Evolutionary conservation across 1,140 invertebrate species (phyloP).

Genomic region (Lanistes nyassanus): DNA sequence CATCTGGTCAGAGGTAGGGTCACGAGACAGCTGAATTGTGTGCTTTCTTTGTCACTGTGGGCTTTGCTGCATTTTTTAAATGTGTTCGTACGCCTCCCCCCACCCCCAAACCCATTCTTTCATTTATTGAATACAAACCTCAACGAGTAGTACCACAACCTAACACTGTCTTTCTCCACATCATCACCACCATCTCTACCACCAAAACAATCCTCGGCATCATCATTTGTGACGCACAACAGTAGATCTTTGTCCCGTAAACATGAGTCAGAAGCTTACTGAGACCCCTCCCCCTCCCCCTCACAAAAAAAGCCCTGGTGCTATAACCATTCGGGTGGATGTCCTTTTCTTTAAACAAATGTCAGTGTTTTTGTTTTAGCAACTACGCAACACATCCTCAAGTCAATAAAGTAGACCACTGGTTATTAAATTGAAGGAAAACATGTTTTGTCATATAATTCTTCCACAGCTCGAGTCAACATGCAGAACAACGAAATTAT

Average conservation of each 20-base stretch:
- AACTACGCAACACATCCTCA: too few species aligned
- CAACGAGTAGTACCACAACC: too few species aligned
- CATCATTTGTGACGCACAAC: background rate
- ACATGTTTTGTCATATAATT: background rate
- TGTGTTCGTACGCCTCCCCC: too few species aligned
- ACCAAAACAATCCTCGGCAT: background rate
- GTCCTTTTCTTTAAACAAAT: background rate
- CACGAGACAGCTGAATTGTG: background rate
- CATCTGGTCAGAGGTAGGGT: constrained; percentile 48
- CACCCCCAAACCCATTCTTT: too few species aligned
- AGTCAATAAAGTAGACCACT: background rate
- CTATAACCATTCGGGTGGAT: too few species aligned
- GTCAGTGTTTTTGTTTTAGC: background rate
- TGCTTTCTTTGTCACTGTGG: background rate
- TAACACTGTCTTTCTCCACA: background rate
- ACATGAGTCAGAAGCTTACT: background rate
- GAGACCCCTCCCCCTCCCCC: too few species aligned
- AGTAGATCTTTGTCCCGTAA: background rate
- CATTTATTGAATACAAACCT: background rate
- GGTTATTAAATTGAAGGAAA: too few species aligned
- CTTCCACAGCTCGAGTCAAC: constrained; percentile 17
- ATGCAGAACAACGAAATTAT: constrained; percentile 15
- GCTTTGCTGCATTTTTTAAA: background rate
- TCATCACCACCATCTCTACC: background rate
- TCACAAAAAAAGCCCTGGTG: too few species aligned